Evolutionary conservation across 2,797 vertebrate species (phyloP).

Genomic region (Ctenopoma multispine): DNA sequence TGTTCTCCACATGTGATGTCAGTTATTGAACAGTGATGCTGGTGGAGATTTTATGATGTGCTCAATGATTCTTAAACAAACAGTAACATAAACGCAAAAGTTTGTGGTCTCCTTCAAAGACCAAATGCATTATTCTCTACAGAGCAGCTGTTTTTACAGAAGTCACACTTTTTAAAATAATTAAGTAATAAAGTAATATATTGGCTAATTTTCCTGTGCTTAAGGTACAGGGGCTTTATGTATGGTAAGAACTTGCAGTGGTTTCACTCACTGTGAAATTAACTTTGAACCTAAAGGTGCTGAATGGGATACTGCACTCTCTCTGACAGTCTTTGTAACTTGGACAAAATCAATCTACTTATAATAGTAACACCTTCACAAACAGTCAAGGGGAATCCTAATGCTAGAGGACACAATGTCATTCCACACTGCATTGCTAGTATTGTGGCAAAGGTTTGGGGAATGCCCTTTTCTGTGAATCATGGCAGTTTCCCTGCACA

Average conservation of each 20-base stretch:
- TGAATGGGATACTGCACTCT: conserved; percentile 19
- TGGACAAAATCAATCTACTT: not conserved
- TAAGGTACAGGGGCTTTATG: conserved; percentile 9
- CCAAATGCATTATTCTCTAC: no score
- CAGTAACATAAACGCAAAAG: not conserved
- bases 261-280: not conserved
- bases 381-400: conserved; percentile 19
- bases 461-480: conserved; percentile 5
- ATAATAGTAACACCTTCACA: not conserved
- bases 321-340: conserved; percentile 20
- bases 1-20: not conserved
- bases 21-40: not conserved
- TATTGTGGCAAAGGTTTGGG: conserved; percentile 29
- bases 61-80: not conserved
- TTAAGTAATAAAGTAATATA: not conserved
- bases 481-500: not conserved
- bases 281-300: conserved; percentile 25
- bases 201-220: not conserved
- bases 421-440: not conserved
- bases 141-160: not conserved
- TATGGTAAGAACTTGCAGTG: conserved; percentile 23
- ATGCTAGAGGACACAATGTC: conserved; percentile 4
- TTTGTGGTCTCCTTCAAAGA: not conserved
- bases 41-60: not conserved
- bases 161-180: not conserved